A percentile compares a stretch with the other conserved stretches of the same genome.
phyloP scores from a whole-genome alignment of 2,888 invertebrate genomes.

The Cataglyphis rosenhaueri region DNA sequence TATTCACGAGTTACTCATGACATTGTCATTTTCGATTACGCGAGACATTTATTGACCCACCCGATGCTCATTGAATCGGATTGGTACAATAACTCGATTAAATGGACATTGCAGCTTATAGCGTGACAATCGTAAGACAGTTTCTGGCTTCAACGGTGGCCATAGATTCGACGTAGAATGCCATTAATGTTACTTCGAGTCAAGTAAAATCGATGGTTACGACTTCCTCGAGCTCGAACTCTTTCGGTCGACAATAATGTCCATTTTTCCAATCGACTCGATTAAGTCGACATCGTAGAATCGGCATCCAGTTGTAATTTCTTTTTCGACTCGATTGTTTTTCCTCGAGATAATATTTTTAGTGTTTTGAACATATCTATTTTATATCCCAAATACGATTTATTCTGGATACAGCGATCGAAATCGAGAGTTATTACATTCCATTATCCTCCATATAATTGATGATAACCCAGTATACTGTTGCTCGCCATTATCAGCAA shows the following conservation, averaged over 20 bases:
- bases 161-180: constrained; percentile 23
- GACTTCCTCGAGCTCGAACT: constrained; percentile 55
- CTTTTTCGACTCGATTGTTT: constrained; percentile 31
- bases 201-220: constrained; percentile 66
- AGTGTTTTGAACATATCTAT: background rate
- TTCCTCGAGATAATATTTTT: constrained; percentile 16
- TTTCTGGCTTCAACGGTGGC: constrained; percentile 11
- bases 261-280: constrained; percentile 54
- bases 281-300: constrained; percentile 63
- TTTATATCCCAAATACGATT: background rate
- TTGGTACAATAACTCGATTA: constrained; percentile 11
- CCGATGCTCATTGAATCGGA: background rate
- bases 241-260: constrained; percentile 52
- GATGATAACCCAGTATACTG: background rate
- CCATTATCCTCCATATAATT: background rate
- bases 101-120: background rate
- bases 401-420: background rate
- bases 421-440: background rate
- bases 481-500: background rate
- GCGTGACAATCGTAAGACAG: background rate
- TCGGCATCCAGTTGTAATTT: constrained; percentile 48
- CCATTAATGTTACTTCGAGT: constrained; percentile 40
- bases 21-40: background rate
- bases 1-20: background rate
- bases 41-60: background rate